phyloP scores from a whole-genome alignment of 2,113 vertebrate species.

The Arvicanthis niloticus region DNA sequence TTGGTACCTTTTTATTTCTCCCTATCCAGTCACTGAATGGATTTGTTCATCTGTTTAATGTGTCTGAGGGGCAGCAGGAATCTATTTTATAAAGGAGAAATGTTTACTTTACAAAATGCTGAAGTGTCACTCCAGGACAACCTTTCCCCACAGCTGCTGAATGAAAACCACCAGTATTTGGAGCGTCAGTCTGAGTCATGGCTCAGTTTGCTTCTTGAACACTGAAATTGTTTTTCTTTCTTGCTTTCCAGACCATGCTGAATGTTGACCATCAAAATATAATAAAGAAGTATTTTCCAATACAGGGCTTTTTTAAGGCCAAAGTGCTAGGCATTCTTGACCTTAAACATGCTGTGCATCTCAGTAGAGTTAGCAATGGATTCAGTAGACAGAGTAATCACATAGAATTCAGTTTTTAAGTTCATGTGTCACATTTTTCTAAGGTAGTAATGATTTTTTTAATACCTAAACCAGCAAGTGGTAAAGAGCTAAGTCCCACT shows the following conservation, averaged over 20 bases:
- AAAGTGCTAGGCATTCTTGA: slow-evolving; percentile 58
- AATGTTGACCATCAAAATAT: slow-evolving; percentile 60
- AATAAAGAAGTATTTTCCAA: slow-evolving; percentile 31
- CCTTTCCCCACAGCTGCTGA: not conserved
- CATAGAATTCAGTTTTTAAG: slow-evolving; percentile 49
- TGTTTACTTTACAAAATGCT: slow-evolving; percentile 60
- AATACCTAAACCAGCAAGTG: slow-evolving; percentile 37
- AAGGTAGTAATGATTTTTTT: slow-evolving; percentile 42
- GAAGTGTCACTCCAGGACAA: slow-evolving; percentile 38
- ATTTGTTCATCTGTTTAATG: slow-evolving; percentile 52
- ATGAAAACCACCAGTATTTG: slow-evolving; percentile 60
- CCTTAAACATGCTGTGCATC: slow-evolving; percentile 50
- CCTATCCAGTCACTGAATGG: not conserved
- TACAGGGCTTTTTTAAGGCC: slow-evolving; percentile 49
- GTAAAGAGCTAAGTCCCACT: slow-evolving; percentile 23
- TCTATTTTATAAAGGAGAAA: slow-evolving; percentile 57
- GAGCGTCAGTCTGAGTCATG: slow-evolving; percentile 48
- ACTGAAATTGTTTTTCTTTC: slow-evolving; percentile 64
- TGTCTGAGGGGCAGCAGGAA: slow-evolving; percentile 4
- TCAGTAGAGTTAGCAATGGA: slow-evolving; percentile 28
- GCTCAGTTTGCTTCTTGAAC: slow-evolving; percentile 47
- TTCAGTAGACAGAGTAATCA: slow-evolving; percentile 1
- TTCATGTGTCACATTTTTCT: not conserved
- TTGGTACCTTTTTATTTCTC: slow-evolving; percentile 4
- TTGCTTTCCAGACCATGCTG: slow-evolving; percentile 23